Conservation (phyloP, 1,140 invertebrate species). For the Panagrolaimus sp. region DNA sequence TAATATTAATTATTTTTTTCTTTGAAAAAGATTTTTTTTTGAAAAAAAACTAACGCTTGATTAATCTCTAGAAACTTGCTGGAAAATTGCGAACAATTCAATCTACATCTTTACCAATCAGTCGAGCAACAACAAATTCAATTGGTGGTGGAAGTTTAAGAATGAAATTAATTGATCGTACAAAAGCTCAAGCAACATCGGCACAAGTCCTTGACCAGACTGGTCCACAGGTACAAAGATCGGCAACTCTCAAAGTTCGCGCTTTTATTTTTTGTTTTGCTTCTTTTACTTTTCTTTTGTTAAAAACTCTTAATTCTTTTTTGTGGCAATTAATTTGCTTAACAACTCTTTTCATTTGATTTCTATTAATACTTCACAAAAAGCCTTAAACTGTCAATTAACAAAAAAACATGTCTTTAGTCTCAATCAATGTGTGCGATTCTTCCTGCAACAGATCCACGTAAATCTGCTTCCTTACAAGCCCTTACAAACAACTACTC, state of each 20-base stretch:
- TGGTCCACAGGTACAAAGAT: conserved; percentile 17
- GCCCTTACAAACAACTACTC: conserved; percentile 32
- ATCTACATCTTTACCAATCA: conserved; percentile 49
- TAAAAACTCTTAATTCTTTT: too few relatives aligned
- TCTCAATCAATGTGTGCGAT: conserved; percentile 43
- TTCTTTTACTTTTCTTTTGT: neutral
- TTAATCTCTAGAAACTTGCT: conserved; percentile 39
- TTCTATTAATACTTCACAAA: too few relatives aligned
- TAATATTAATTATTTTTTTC: conserved; percentile 62
- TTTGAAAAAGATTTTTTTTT: neutral
- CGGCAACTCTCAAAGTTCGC: conserved; percentile 13
- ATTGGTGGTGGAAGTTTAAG: conserved; percentile 38
- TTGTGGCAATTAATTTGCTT: neutral
- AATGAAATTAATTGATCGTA: conserved; percentile 38
- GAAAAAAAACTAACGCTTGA: neutral
- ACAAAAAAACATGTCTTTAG: too few relatives aligned
- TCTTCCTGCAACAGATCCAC: conserved; percentile 31
- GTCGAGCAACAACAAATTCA: conserved; percentile 36
- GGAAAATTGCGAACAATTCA: conserved; percentile 50
- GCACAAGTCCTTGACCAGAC: conserved; percentile 26
- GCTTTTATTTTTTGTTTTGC: conserved; percentile 3
- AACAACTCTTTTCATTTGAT: neutral
- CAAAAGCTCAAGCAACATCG: conserved; percentile 22
- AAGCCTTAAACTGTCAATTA: too few relatives aligned
- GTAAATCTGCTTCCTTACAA: conserved; percentile 53